Conservation (phyloP, 2,113 vertebrate genomes). For the Seriola quinqueradiata region DNA sequence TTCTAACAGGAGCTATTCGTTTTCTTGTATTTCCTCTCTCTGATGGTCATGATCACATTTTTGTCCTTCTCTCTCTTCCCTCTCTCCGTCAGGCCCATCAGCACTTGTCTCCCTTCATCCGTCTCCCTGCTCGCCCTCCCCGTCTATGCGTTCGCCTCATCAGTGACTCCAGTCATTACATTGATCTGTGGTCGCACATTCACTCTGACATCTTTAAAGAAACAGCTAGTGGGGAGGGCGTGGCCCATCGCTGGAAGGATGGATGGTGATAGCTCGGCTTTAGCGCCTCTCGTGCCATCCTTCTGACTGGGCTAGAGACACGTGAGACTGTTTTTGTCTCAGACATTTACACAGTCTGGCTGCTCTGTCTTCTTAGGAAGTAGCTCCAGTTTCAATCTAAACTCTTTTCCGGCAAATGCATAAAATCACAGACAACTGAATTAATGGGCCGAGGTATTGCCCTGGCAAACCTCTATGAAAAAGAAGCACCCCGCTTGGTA, state of each 20-base stretch:
- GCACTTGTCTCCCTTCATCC: slow-evolving; percentile 26
- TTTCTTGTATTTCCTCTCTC: neutral
- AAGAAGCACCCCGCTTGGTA: slow-evolving; percentile 18
- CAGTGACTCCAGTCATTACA: slow-evolving; percentile 59
- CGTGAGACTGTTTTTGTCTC: neutral
- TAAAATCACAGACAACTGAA: slow-evolving; percentile 28
- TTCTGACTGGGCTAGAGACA: neutral
- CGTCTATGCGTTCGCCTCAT: slow-evolving; percentile 50
- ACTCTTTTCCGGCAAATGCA: neutral
- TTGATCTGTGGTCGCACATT: slow-evolving; percentile 49
- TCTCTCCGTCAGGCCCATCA: slow-evolving; percentile 22
- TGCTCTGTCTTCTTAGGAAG: neutral
- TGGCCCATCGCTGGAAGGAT: slow-evolving; percentile 16
- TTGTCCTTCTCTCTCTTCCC: neutral
- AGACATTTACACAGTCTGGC: slow-evolving; percentile 8
- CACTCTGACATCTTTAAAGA: slow-evolving; percentile 39
- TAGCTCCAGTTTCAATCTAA: slow-evolving; percentile 25
- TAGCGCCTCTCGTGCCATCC: neutral
- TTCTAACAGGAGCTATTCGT: neutral
- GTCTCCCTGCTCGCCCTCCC: slow-evolving; percentile 12
- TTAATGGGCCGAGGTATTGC: slow-evolving; percentile 10
- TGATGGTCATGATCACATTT: slow-evolving; percentile 12
- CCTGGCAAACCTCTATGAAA: slow-evolving; percentile 9
- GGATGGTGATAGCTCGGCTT: slow-evolving; percentile 16
- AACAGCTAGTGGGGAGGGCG: slow-evolving; percentile 35